phyloP scores from a whole-genome alignment of 2,797 vertebrate genomes.

The Darevskia mixta region DNA sequence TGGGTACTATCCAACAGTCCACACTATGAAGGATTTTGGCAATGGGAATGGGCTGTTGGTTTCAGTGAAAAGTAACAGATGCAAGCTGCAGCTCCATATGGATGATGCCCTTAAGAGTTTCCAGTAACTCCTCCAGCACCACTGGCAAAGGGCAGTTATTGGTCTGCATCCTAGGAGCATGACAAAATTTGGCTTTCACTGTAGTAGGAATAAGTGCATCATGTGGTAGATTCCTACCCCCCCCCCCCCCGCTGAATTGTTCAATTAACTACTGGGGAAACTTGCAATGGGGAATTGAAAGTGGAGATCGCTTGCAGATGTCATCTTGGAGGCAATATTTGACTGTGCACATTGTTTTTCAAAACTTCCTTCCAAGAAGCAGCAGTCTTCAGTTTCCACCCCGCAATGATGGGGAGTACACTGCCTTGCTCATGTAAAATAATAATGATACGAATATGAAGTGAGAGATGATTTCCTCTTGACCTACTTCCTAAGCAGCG shows the following conservation, averaged over 20 bases:
- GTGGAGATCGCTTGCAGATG: slow-evolving; percentile 27
- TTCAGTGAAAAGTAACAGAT: slow-evolving; percentile 9
- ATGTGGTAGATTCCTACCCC: too few relatives aligned
- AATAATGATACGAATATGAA: slow-evolving; percentile 72
- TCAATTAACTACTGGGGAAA: background rate
- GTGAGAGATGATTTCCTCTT: slow-evolving; percentile 70
- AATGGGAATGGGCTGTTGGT: background rate
- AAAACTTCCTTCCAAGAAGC: slow-evolving; percentile 51
- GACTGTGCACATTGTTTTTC: background rate
- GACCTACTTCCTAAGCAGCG: slow-evolving; percentile 74
- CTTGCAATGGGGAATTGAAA: slow-evolving; percentile 19
- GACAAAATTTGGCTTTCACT: background rate
- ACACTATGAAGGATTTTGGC: background rate
- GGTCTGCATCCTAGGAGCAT: background rate
- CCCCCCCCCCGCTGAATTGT: background rate
- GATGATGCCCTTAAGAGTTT: slow-evolving; percentile 18
- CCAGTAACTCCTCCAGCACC: background rate
- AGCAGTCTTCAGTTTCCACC: background rate
- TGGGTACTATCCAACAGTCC: background rate
- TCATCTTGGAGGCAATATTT: background rate
- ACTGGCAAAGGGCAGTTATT: background rate
- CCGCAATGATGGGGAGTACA: slow-evolving; percentile 14
- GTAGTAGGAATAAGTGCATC: accelerated
- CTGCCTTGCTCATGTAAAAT: slow-evolving; percentile 69
- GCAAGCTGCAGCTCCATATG: background rate